Base-by-base conservation (phyloP, 2,113 vertebrate genomes). In the Gobius niger region DNA sequence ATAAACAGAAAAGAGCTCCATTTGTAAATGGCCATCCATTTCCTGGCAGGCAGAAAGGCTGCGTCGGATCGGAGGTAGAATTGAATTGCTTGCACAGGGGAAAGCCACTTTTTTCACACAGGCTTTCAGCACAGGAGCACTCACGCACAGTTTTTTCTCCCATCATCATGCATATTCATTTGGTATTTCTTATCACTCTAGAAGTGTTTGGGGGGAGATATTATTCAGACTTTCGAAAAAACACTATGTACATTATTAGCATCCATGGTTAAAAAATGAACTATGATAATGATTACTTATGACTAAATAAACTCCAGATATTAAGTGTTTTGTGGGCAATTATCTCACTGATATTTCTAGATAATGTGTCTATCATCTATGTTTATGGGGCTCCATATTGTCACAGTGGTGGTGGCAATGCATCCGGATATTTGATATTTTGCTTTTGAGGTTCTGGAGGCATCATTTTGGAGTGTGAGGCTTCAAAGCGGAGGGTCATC, bases 11-110 rank as follows among this genome's bases (percentile, higher is more conserved):
- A 24, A 67, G 72, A 65, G 65, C 24, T 83, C 64, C 63, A 82
- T 84, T 78, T 75, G 63, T 63, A 80, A 86, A 79, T 80, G 76
- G 70, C 63, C 24, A 69, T 68, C 60, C 64, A 68, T 77, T 78
- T 74, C 63, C 69, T 66, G 51, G 62, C 51, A 70, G 70, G 16
- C 50, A 46, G 62, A 59, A 62, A 69, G 66, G 46, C 68, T 68
- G 53, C 41, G 16, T 18, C 62, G 73, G 61, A 70, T 67, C 49
- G 67, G 67, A 74, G 63, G 61, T 60, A 34, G 70, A 75, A 84
- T 80, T 80, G 67, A 49, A 82, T 80, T 74, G 57, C 80, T 44
- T 46, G 47, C 67, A 63, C 63, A 40, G 46, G 57, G 5, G 71
- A 49, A 67, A 19, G 10, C 11, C 6, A 52, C 61, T 60, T 73